A percentile compares a stretch with the other conserved stretches of the same genome.
Conservation (phyloP, 2,797 vertebrate species). For the Pogoniulus pusillus region DNA sequence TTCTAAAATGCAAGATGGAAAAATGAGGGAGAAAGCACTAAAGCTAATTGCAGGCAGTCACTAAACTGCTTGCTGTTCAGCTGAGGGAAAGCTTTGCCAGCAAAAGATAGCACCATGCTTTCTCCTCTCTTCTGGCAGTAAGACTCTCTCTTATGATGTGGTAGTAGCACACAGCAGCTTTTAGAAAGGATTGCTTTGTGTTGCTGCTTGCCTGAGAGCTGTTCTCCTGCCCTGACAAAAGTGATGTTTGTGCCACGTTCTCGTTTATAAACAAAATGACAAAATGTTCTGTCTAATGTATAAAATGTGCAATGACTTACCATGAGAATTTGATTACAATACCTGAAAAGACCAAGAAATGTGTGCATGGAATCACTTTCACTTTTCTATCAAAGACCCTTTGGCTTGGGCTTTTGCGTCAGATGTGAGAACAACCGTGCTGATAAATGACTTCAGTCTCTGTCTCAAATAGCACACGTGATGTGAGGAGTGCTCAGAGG, state of each 20-base stretch:
- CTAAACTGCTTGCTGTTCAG: not conserved
- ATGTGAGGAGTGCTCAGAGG: constrained; percentile 1
- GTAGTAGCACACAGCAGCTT: not conserved
- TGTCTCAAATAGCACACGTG: not conserved
- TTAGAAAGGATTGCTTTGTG: not conserved
- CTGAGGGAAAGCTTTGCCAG: not conserved
- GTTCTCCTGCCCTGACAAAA: not conserved
- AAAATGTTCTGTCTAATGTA: constrained; percentile 9
- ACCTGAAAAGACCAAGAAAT: constrained; percentile 22
- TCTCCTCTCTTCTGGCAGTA: not conserved
- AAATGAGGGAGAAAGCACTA: not conserved
- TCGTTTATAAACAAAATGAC: constrained; percentile 41
- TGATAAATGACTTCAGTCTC: constrained; percentile 18
- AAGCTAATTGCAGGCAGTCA: not conserved
- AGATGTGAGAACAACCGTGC: constrained; percentile 3
- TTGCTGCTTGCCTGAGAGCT: not conserved
- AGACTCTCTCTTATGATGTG: not conserved
- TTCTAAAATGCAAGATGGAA: not conserved
- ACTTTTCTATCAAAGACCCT: constrained; percentile 35
- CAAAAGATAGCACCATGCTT: not conserved
- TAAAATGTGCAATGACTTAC: constrained; percentile 23
- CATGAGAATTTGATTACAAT: constrained; percentile 31
- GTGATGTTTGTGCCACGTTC: not conserved
- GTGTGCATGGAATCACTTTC: not conserved
- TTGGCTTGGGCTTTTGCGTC: constrained; percentile 5